Conservation (phyloP, 1,140 invertebrate species). For the Catajapyx aquilonaris region DNA sequence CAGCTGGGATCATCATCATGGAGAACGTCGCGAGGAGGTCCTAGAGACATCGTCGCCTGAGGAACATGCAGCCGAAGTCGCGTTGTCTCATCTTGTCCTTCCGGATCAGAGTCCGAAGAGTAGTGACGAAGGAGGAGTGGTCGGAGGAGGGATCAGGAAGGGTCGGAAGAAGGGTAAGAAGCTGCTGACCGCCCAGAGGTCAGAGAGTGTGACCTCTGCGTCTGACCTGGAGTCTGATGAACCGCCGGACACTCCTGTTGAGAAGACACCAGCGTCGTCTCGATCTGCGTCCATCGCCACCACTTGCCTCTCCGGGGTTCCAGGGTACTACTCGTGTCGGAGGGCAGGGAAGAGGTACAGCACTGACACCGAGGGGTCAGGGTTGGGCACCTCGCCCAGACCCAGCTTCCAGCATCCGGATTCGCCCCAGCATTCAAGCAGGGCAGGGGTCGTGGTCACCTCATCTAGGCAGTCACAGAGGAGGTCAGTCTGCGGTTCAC, state of each 20-base stretch:
- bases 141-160: no score
- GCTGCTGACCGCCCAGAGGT: no score
- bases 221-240: constrained; percentile 9
- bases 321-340: constrained; percentile 14
- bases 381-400: constrained; percentile 21
- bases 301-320: neutral
- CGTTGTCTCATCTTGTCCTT: no score
- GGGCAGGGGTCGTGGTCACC: constrained; percentile 79
- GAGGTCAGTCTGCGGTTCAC: no score
- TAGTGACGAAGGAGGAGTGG: no score
- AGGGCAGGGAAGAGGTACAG: constrained; percentile 10
- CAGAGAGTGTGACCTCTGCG: constrained; percentile 3
- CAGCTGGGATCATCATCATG: no score
- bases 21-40: no score
- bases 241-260: neutral
- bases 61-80: no score
- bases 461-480: constrained; percentile 71
- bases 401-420: constrained; percentile 33
- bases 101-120: no score
- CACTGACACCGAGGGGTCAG: constrained; percentile 13
- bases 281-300: neutral
- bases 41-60: no score
- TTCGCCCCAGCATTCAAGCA: constrained; percentile 34
- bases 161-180: no score
- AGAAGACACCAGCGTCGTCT: neutral